Percentiles rank a stretch among this genome's conserved stretches.
Conservation (phyloP, 2,797 vertebrate genomes). For the Poeciliopsis infans region DNA sequence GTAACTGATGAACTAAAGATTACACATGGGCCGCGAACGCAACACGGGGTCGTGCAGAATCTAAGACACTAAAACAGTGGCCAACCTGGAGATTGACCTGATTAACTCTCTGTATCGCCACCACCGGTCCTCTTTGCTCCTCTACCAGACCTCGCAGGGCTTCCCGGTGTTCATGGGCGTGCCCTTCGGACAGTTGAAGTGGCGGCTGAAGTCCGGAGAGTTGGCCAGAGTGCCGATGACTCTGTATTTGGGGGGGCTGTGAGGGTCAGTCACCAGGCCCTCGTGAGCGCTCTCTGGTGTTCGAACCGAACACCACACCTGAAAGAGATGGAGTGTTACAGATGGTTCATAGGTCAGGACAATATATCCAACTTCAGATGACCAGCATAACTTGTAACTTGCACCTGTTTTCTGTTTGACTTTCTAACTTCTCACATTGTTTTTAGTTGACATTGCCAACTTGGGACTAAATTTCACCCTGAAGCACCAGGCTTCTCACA, state of each 20-base stretch:
- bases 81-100: not conserved
- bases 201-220: constrained; percentile 91
- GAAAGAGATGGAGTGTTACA: not conserved
- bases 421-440: not conserved
- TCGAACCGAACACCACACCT: constrained; percentile 98
- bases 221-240: constrained; percentile 97
- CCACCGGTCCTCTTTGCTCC: constrained; percentile 49
- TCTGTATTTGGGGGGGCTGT: constrained; percentile 93
- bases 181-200: constrained; percentile 88
- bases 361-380: not conserved
- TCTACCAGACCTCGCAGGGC: constrained; percentile 96
- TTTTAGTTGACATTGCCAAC: not conserved
- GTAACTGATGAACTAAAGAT: constrained; percentile 28
- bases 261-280: constrained; percentile 94
- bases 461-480: not conserved
- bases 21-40: not conserved
- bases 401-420: not conserved
- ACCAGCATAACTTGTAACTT: not conserved
- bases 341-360: not conserved
- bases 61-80: constrained; percentile 29
- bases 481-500: not conserved
- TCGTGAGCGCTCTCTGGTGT: constrained; percentile 97
- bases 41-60: constrained; percentile 3
- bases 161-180: constrained; percentile 93
- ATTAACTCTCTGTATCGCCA: not conserved